Evolutionary conservation across 2,797 vertebrate genomes (phyloP), one percentile per base, ranked within the genome.

Genomic region (Lacerta agilis): DNA sequence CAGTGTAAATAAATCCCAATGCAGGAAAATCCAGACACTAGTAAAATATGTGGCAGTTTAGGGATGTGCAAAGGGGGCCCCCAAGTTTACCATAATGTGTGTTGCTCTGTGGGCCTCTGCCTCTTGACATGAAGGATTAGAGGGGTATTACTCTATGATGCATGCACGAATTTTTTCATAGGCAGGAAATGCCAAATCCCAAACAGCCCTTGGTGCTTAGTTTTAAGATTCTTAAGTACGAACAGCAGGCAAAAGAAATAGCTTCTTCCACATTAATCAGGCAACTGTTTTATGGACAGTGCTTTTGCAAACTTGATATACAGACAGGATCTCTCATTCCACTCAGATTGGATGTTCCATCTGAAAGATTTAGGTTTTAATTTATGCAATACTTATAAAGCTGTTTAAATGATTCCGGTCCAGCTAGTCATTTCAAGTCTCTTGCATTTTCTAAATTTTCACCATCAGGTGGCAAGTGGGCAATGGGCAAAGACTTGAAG

Each of bases 91-190:
- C 82, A 55, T 83, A 49, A 85, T 61, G 72, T 61, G 72, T 75
- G 71, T 66, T 77, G 72, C 58, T 58, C 11, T 78, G n/a, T 78
- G 25, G 58, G 75, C 29, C 29, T 78, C 38, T 45, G 38, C 38
- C 27, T 77, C 38, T 78, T 66, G 41, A 86, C 73, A n/a, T 78
- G 41, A 33, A 85, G 45, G 83, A 85, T 85, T 76, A 64, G 38
- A 66, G 27, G 23, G 79, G 79, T 69, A 55, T 72, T 23, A 33
- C 36, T 41, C 15, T 23, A 20, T 61, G 45, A 85, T 85, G 23
- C 25, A 45, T 9, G 7, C 27, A 79, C 69, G n/a, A 25, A 33
- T 76, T 41, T 41, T 33, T 38, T 29, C 75, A 67, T 66, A n/a
- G 58, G 38, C 38, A 78, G 58, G 58, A 77, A 77, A 85, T 78